Conservation (phyloP, 2,888 invertebrate species). For the Acronicta aceris region DNA sequence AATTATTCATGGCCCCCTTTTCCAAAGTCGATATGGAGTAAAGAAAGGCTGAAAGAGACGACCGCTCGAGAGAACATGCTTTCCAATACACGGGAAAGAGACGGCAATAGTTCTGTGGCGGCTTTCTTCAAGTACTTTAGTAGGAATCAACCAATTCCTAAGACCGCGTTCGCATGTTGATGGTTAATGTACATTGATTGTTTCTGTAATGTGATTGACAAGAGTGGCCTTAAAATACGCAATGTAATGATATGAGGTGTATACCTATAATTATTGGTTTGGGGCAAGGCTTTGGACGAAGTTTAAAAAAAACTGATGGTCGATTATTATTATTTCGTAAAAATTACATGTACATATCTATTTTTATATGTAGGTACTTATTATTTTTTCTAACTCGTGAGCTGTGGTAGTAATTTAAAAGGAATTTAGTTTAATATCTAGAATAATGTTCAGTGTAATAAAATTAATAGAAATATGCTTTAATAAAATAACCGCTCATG, state of each 20-base stretch:
- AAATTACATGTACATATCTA: no score
- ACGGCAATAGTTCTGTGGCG: conserved; percentile 44
- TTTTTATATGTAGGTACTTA: no score
- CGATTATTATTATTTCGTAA: background rate
- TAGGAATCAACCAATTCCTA: conserved; percentile 22
- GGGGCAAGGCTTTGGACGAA: background rate
- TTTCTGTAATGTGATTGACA: conserved; percentile 20
- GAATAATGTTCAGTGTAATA: background rate
- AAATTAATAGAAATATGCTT: no score
- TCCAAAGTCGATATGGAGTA: conserved; percentile 56
- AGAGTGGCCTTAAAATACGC: conserved; percentile 5
- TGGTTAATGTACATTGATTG: conserved; percentile 33
- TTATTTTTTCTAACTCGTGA: conserved; percentile 3
- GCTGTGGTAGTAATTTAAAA: background rate
- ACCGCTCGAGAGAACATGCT: conserved; percentile 27
- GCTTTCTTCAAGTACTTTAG: conserved; percentile 50
- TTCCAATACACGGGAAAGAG: conserved; percentile 7
- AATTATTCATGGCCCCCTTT: conserved; percentile 58
- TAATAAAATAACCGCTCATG: no score
- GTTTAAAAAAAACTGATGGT: background rate
- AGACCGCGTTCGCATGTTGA: conserved; percentile 28
- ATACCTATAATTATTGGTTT: background rate
- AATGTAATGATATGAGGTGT: conserved; percentile 1
- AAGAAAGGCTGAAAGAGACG: conserved; percentile 36
- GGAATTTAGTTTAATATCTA: no score